Base-by-base conservation (phyloP, 1,140 invertebrate genomes). In the Helicoverpa zea region DNA sequence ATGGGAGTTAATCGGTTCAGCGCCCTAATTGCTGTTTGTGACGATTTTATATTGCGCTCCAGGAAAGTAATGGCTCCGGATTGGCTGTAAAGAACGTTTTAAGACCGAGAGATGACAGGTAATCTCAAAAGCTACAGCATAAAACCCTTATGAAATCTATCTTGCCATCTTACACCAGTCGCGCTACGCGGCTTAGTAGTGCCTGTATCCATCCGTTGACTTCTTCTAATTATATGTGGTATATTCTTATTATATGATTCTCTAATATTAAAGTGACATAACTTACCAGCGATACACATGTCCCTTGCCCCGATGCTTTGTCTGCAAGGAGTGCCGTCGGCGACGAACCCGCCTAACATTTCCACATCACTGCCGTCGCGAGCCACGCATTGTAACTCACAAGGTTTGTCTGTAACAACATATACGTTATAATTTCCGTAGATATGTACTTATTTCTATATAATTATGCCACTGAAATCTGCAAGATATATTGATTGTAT, bases 251-350 rank as follows among this genome's bases (percentile, higher is more conserved):
- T n/a, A n/a, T n/a, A n/a, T n/a, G n/a, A n/a, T n/a, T 43, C 3
- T 54, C n/a, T 9, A 18, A 13, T 61, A 13, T 23, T 29, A 2
- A 58, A 29, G 66, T 30, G 49, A 51, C 9, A 29, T 72, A 14
- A 35, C 70, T 73, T 58, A 73, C 70, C 70, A 84, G 97, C 96
- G 84, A 98, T 98, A 91, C 97, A 98, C 96, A 98, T 97, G 86
- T 98, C 97, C 79, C 97, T 96, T 10, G 97, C 96, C 16, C 91
- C 92, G 3, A 89, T 49, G 52, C 97, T 97, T 43, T 97, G 96
- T 63, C 97, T 97, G 85, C 97, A 98, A 2, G 97, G 97, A 1
- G 98, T 98, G 13, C 98, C 98, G 90, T 98, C 97, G 0, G 96
- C 93, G 0, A 97, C 97, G 29, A 96, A 96, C 23, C 97, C 97